These are phyloP conservation scores for Drosophila sechellia DNA, from an alignment of 1,140 invertebrate genomes.

Conservation along the genomic window DNA sequence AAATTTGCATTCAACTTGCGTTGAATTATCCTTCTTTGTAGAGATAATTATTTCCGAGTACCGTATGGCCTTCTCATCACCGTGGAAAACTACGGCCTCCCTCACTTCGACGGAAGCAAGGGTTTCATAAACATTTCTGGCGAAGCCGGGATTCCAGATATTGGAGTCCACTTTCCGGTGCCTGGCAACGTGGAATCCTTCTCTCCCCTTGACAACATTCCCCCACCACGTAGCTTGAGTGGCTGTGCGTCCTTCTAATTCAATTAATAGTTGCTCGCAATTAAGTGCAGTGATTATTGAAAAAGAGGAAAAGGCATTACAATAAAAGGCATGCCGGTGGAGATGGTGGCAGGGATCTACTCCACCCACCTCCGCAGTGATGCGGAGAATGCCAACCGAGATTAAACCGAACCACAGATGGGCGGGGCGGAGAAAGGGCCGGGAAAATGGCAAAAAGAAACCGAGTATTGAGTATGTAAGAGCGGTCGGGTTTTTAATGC, in stretches of 20 bases:
- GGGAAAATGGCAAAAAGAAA: slow-evolving; percentile 4
- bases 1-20: not conserved
- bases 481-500: slow-evolving; percentile 42
- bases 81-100: not conserved
- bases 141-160: not conserved
- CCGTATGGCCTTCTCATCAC: not conserved
- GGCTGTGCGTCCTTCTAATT: slow-evolving; percentile 40
- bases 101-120: not conserved
- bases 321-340: slow-evolving; percentile 22
- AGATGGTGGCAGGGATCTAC: slow-evolving; percentile 4
- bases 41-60: not conserved
- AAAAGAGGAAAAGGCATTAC: slow-evolving; percentile 49
- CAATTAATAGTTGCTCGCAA: slow-evolving; percentile 55
- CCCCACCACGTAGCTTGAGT: slow-evolving; percentile 3
- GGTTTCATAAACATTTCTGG: slow-evolving; percentile 39
- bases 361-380: not conserved
- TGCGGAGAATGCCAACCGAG: slow-evolving; percentile 4
- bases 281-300: slow-evolving; percentile 62
- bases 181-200: slow-evolving; percentile 31
- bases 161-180: slow-evolving; percentile 17
- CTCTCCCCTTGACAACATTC: slow-evolving; percentile 26
- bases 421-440: slow-evolving; percentile 1
- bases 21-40: not conserved
- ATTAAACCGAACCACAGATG: not conserved
- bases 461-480: slow-evolving; percentile 24